Percentiles rank a stretch among this genome's conserved stretches.
These are phyloP conservation scores for Aulostomus chinensis DNA, from an alignment of 2,797 vertebrate species.

Conservation along the genomic window DNA sequence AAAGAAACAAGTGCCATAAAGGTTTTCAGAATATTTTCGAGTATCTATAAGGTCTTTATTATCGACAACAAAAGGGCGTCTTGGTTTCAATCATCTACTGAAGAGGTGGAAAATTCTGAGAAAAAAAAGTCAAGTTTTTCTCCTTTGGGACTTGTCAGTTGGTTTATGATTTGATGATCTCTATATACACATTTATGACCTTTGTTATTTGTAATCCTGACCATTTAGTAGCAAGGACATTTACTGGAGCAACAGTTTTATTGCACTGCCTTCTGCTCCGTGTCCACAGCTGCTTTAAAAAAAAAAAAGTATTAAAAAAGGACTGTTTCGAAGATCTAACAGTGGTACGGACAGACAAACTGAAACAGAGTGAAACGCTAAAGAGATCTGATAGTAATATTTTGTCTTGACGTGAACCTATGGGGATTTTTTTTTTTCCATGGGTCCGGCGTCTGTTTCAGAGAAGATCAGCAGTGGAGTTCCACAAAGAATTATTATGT, in stretches of 20 bases:
- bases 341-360: conserved; percentile 15
- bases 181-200: conserved; percentile 40
- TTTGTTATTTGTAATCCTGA: conserved; percentile 47
- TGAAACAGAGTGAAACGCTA: conserved; percentile 9
- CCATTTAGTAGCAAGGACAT: conserved; percentile 54
- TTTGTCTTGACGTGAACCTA: neutral
- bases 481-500: conserved; percentile 27
- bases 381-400: conserved; percentile 1
- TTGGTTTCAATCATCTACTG: neutral
- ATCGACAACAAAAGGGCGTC: neutral
- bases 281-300: conserved; percentile 32
- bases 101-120: conserved; percentile 2
- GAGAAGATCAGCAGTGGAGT: conserved; percentile 18
- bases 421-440: neutral
- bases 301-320: neutral
- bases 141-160: conserved; percentile 7
- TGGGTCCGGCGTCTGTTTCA: conserved; percentile 2
- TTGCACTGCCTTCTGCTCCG: conserved; percentile 31
- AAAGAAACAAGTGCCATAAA: too few relatives aligned
- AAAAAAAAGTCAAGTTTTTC: neutral
- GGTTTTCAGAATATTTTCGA: too few relatives aligned
- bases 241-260: conserved; percentile 48
- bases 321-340: conserved; percentile 36
- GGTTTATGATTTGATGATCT: conserved; percentile 16
- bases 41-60: too few relatives aligned